A percentile compares a stretch with the other conserved stretches of the same genome.
Conservation (phyloP, 1,140 invertebrate species). For the Thaumetopoea pityocampa region DNA sequence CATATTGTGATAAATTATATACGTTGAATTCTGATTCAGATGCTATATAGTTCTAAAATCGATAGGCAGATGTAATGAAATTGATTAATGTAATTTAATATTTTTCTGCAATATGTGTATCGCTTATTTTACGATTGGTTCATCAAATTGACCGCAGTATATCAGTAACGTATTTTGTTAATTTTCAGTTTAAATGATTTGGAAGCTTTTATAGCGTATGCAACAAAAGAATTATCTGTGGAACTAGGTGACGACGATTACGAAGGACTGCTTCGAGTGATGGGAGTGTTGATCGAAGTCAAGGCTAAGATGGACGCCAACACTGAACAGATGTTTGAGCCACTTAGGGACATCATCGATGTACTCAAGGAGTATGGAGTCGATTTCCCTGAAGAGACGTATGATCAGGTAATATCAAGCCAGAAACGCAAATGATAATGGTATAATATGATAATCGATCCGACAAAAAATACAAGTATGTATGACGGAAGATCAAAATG, state of each 20-base stretch:
- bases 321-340: slow-evolving; percentile 87
- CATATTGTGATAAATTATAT: neutral
- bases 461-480: too few species aligned
- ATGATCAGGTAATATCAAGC: slow-evolving; percentile 77
- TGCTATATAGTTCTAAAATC: too few species aligned
- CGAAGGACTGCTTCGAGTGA: slow-evolving; percentile 77
- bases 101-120: too few species aligned
- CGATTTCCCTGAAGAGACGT: slow-evolving; percentile 81
- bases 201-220: slow-evolving; percentile 78
- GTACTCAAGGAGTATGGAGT: slow-evolving; percentile 85
- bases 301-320: slow-evolving; percentile 75
- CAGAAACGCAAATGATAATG: too few species aligned
- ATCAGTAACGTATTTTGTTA: neutral
- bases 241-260: slow-evolving; percentile 81
- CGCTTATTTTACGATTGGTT: too few species aligned
- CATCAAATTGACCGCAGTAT: too few species aligned
- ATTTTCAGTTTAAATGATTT: slow-evolving; percentile 72
- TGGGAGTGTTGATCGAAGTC: slow-evolving; percentile 79
- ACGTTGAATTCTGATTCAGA: slow-evolving; percentile 4
- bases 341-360: slow-evolving; percentile 86
- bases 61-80: too few species aligned
- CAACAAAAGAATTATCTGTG: slow-evolving; percentile 75
- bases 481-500: too few species aligned
- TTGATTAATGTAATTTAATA: too few species aligned
- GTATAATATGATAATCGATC: too few species aligned